A percentile compares a stretch with the other conserved stretches of the same genome.
Conservation (phyloP, 2,113 vertebrate genomes). For the Astur gentilis region DNA sequence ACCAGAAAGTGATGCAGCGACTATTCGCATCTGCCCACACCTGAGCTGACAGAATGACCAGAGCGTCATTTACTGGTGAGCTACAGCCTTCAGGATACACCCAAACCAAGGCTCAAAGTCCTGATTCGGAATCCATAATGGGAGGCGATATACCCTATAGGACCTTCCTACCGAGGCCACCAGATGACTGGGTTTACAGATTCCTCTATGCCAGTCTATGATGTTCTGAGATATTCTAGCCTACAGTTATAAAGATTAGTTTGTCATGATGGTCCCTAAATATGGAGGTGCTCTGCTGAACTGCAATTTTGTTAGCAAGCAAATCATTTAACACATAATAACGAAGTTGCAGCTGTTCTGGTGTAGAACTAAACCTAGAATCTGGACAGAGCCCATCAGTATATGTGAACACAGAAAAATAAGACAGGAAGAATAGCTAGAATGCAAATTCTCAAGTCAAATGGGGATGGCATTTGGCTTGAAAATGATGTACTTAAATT, state of each 20-base stretch:
- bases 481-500: neutral
- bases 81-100: neutral
- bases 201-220: neutral
- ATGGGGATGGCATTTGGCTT: neutral
- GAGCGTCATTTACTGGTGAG: neutral
- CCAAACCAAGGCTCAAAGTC: neutral
- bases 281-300: neutral
- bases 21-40: neutral
- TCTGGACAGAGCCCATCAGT: neutral
- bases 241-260: no score
- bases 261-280: neutral
- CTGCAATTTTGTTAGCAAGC: neutral
- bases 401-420: neutral
- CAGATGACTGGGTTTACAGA: neutral
- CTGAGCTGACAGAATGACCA: neutral
- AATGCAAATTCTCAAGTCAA: neutral
- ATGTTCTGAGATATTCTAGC: neutral
- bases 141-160: accelerated
- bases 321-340: neutral
- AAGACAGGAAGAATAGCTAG: neutral
- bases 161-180: neutral
- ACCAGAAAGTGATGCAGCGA: neutral
- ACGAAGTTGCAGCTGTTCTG: neutral
- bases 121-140: neutral
- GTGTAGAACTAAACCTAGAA: neutral